These are phyloP conservation scores for Tinamus major DNA, from an alignment of 2,797 vertebrate genomes.

Conservation along the genomic window DNA sequence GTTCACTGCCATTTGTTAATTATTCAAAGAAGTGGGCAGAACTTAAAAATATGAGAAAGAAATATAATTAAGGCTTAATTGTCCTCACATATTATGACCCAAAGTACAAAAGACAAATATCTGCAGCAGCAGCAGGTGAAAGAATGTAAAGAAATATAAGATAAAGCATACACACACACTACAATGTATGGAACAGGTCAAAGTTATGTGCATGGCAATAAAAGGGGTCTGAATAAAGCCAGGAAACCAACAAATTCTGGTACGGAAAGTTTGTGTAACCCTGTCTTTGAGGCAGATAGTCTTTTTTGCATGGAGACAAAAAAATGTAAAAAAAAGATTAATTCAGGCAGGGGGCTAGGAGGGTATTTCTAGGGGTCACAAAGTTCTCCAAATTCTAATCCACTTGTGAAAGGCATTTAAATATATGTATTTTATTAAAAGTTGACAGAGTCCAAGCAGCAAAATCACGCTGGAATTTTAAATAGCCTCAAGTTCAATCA, in stretches of 20 bases:
- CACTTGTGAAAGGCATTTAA: not conserved
- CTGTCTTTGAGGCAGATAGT: not conserved
- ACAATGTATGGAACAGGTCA: not conserved
- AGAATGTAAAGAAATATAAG: not conserved
- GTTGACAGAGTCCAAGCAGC: not conserved
- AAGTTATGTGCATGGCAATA: not conserved
- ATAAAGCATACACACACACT: not conserved
- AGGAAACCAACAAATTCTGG: not conserved
- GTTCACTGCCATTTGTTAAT: not conserved
- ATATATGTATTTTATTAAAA: not conserved
- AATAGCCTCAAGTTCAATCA: not conserved
- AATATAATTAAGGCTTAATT: not conserved
- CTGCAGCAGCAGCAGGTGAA: not conserved
- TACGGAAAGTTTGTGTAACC: not conserved
- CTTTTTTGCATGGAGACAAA: not conserved
- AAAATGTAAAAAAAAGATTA: not conserved
- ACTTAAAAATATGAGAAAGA: slow-evolving; percentile 12
- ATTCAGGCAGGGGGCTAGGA: not conserved
- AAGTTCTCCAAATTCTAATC: slow-evolving; percentile 22
- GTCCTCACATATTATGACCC: not conserved
- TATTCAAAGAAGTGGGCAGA: not conserved
- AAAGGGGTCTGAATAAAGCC: not conserved
- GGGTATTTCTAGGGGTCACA: not conserved
- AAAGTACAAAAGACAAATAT: not conserved
- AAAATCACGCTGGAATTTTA: slow-evolving; percentile 9